Evolutionary conservation across 2,888 invertebrate genomes (phyloP).

Genomic region (Disparrhopalites patrizii): DNA sequence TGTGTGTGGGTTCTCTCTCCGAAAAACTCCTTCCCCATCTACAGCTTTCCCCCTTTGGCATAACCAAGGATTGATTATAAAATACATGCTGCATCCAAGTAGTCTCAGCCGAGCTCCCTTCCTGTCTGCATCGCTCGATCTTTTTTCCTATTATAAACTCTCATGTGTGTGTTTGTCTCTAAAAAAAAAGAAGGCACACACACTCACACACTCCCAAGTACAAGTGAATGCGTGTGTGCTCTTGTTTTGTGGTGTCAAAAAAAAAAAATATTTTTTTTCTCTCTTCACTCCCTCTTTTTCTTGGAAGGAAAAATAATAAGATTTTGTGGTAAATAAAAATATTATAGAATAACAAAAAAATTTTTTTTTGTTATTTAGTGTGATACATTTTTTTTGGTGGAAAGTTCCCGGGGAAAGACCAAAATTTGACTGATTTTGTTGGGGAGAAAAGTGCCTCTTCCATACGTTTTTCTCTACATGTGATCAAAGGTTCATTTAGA

Average conservation of each 20-base stretch:
- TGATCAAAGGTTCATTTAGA: too few relatives aligned
- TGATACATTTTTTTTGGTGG: too few relatives aligned
- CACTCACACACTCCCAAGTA: neutral
- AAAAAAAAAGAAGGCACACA: too few relatives aligned
- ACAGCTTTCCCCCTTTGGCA: slow-evolving; percentile 42
- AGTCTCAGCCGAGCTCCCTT: slow-evolving; percentile 41
- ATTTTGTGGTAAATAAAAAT: too few relatives aligned
- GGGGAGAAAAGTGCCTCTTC: too few relatives aligned
- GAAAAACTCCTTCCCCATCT: slow-evolving; percentile 30
- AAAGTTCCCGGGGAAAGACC: too few relatives aligned
- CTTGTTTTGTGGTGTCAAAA: slow-evolving; percentile 11
- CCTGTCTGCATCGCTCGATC: slow-evolving; percentile 35
- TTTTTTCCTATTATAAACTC: slow-evolving; percentile 18
- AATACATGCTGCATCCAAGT: slow-evolving; percentile 37
- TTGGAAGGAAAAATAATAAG: too few relatives aligned
- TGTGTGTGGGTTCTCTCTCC: slow-evolving; percentile 5
- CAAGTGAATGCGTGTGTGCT: slow-evolving; percentile 12
- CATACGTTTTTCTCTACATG: too few relatives aligned
- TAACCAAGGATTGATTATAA: slow-evolving; percentile 36
- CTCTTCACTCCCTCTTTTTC: neutral
- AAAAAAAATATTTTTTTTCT: neutral
- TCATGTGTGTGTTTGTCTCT: neutral
- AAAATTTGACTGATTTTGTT: too few relatives aligned
- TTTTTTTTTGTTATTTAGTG: too few relatives aligned
- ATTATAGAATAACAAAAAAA: too few relatives aligned